A percentile compares a stretch with the other conserved stretches of the same genome.
Evolutionary conservation across 92 coral and sea anemone genomes (phyloP).

Genomic region (Anthopleura xanthogrammica): DNA sequence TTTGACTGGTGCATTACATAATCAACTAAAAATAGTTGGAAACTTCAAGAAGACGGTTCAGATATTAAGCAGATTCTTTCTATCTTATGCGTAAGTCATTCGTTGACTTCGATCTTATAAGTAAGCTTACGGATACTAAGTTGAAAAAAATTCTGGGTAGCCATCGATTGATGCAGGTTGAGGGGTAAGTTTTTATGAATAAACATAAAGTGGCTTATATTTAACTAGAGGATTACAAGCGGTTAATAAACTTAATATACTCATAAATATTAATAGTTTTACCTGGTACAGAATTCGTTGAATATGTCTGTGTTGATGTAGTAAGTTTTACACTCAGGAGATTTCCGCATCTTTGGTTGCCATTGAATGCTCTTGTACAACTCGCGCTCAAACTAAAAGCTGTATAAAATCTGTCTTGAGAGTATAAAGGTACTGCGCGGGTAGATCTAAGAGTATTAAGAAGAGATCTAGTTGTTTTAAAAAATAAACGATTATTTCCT

Average conservation of each 20-base stretch:
- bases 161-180: too few species aligned
- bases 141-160: too few species aligned
- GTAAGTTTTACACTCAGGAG: background rate
- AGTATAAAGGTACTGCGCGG: background rate
- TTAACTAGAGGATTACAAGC: too few species aligned
- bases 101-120: too few species aligned
- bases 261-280: background rate
- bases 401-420: background rate
- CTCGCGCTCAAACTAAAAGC: background rate
- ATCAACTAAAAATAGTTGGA: too few species aligned
- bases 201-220: background rate
- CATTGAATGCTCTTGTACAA: background rate
- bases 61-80: too few species aligned
- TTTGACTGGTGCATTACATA: too few species aligned
- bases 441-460: background rate
- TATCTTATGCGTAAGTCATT: too few species aligned
- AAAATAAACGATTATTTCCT: conserved; percentile 2
- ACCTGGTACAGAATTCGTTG: background rate
- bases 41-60: too few species aligned
- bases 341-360: background rate
- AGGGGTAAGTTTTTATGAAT: background rate
- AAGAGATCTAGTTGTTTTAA: background rate
- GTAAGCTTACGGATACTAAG: too few species aligned
- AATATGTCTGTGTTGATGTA: background rate
- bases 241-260: background rate